Evolutionary conservation across 1,140 invertebrate species (phyloP), one percentile per base, ranked within the genome.

Genomic region (Bathynomus jamesi): DNA sequence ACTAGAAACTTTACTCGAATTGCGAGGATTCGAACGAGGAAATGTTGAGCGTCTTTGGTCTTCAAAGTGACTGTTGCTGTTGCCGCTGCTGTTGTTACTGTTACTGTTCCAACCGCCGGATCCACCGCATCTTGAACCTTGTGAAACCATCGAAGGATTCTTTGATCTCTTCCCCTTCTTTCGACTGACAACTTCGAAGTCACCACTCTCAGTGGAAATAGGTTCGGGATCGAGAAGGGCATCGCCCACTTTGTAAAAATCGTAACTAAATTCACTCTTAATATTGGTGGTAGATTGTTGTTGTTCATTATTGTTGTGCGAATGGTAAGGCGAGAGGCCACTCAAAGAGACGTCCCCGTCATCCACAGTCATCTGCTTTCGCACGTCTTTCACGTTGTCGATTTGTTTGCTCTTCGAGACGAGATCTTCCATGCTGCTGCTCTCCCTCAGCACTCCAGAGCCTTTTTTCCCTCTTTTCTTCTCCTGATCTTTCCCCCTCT

Each of bases 201-300:
- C 75, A 66, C 71, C 70, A 66, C 72, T 72, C 10, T 67, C 61
- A 28, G 61, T 65, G 21, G 64, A 73, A 7, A 70, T 67, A 27
- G 75, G 66, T n/a, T 25, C 40, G 8, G 40, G 40, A 25, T 66
- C 60, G 32, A 66, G 21, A 71, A 70, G 69, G 40, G 71, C 60
- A 30, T 76, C 75, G 46, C 75, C 75, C 24, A 64, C 75, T 71
- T 70, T 73, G 40, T 76, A 76, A 61, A 76, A 76, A 61, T 76
- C 75, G 40, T 69, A 62, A 61, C 61, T 69, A 71, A 76, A 76
- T 31, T 76, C 75, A 69, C 67, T 69, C 30, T 69, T 69, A 1
- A 27, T n/a, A 61, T 69, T 69, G 21, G 46, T 53, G 30, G 29
- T 69, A 7, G 28, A 72, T 73, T 28, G 69, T 32, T 61, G 53